These are phyloP conservation scores for Lamellibrachia luymesi DNA, from an alignment of 1,140 invertebrate species.

Conservation along the genomic window DNA sequence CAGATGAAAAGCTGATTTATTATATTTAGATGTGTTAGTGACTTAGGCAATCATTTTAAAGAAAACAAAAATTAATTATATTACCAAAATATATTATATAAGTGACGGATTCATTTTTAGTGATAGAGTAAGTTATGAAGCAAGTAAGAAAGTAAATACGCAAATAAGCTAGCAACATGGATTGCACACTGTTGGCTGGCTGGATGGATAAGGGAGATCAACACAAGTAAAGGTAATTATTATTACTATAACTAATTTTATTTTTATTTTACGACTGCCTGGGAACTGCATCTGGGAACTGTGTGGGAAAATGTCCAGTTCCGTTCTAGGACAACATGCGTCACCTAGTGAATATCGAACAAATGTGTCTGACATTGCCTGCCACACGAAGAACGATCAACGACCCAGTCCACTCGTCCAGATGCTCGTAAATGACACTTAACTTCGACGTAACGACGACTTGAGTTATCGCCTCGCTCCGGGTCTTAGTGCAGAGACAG, in stretches of 20 bases:
- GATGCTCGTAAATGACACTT: not conserved
- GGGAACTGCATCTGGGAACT: not conserved
- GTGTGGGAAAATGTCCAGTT: not conserved
- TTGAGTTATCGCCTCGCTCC: not conserved
- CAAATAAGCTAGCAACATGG: not conserved
- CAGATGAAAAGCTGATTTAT: too few relatives aligned
- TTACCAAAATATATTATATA: not conserved
- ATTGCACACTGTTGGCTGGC: too few relatives aligned
- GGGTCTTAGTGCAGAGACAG: not conserved
- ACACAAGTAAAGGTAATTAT: too few relatives aligned
- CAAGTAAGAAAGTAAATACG: not conserved
- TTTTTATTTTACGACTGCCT: not conserved
- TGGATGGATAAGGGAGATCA: too few relatives aligned
- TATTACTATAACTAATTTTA: not conserved
- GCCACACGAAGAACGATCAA: not conserved
- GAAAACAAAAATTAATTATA: not conserved
- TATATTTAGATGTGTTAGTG: too few relatives aligned
- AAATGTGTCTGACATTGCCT: not conserved
- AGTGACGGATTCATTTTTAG: not conserved
- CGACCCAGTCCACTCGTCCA: not conserved
- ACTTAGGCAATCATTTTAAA: too few relatives aligned
- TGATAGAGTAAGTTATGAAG: too few relatives aligned
- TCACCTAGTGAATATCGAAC: not conserved
- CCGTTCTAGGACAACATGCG: not conserved
- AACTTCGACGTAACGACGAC: not conserved